A percentile compares a stretch with the other conserved stretches of the same genome.
These are phyloP conservation scores for Incurvaria masculella DNA, from an alignment of 2,888 invertebrate genomes.

Conservation along the genomic window DNA sequence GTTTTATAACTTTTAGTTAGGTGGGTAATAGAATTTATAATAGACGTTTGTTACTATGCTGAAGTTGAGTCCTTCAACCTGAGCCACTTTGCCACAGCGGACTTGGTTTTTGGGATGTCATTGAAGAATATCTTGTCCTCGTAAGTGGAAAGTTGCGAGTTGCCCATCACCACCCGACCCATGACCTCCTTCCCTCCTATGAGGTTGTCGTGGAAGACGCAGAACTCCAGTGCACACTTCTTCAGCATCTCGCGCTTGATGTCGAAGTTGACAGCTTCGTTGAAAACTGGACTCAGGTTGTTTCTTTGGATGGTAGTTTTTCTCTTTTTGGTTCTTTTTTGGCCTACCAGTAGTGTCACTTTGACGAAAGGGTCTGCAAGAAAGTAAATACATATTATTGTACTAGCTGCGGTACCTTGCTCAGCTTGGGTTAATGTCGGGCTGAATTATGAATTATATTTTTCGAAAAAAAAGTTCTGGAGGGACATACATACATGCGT, in stretches of 20 bases:
- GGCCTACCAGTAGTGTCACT: constrained; percentile 38
- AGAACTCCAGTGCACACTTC: constrained; percentile 54
- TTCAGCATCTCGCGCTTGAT: constrained; percentile 50
- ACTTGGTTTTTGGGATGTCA: constrained; percentile 54
- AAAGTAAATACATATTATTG: no score
- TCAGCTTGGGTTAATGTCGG: no score
- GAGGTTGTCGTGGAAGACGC: constrained; percentile 59
- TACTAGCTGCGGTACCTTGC: no score
- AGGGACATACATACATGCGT: no score
- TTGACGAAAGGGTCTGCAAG: constrained; percentile 45
- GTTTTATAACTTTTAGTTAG: neutral
- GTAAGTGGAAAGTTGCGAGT: constrained; percentile 31
- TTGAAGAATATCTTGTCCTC: constrained; percentile 53
- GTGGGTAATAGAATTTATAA: neutral
- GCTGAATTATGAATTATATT: no score
- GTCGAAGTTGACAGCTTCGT: constrained; percentile 50
- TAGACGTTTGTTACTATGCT: neutral
- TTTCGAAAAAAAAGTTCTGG: no score
- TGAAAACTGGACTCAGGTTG: constrained; percentile 46
- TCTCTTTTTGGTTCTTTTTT: constrained; percentile 44
- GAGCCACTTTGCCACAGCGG: constrained; percentile 59
- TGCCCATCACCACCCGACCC: constrained; percentile 49
- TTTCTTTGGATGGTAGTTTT: constrained; percentile 47
- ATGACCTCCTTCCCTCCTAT: constrained; percentile 56
- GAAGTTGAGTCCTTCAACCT: constrained; percentile 37